Evolutionary conservation across 2,888 invertebrate species (phyloP), one percentile per base, ranked within the genome.

Genomic region (Himalopsyche japonica): DNA sequence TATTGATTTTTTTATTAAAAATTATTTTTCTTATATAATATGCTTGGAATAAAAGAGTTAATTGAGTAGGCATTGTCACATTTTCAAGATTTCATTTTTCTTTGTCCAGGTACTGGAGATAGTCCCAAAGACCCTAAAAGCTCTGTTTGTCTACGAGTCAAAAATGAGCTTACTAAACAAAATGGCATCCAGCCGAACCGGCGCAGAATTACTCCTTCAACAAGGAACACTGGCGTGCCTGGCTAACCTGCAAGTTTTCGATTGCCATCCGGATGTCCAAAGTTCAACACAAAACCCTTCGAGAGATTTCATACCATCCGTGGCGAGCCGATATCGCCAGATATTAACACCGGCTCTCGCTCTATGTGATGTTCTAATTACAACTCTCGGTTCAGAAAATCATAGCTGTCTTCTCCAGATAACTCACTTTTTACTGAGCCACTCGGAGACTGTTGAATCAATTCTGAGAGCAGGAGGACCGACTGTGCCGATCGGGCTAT

Each of bases 111-210:
- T 95, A n/a, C 88, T 96, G 76, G 94, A 95, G 88, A 93, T 94
- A 18, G 93, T 92, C 87, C 95, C 95, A 0, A 93, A 94, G 79
- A 94, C 94, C 2, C 92, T 98, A 76, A 94, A 96, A 83, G 95
- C 95, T 0, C 90, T 98, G 0, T 98, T 97, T 91, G 94, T 97
- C 20, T 98, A 97, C 90, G 96, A 97, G 90, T 95, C 97, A 0
- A 97, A 97, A 91, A 95, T 98, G 95, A 94, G 96, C 49, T 93
- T 97, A 87, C 92, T 97, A 24, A 93, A 94, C 81, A 93, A 95
- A 88, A 92, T 97, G 88, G 95, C 96, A 0, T 93, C 94, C 8
- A 93, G 94, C 0, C 92, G 94, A 86, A 88, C 92, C 15, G 97
- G 97, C 80, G 94, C 94, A 0, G 95, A 96, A 89, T 94, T 96